phyloP scores from a whole-genome alignment of 2,888 invertebrate genomes.

The Beris morrisii region DNA sequence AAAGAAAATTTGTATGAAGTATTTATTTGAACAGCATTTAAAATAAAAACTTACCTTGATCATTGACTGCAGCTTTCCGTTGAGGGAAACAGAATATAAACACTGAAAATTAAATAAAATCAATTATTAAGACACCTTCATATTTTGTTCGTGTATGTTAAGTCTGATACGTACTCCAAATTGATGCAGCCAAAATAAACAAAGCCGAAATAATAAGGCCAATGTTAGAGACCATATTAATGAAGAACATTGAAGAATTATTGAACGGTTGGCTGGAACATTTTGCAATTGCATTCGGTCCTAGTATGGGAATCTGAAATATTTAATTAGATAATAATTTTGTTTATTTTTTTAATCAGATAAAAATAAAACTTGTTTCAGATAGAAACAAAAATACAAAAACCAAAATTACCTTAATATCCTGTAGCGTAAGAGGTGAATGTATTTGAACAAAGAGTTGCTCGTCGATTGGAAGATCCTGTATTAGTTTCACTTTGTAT shows the following conservation, averaged over 20 bases:
- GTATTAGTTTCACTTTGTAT: conserved; percentile 50
- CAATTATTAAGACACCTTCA: conserved; percentile 28
- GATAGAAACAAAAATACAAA: not conserved
- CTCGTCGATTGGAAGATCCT: conserved; percentile 48
- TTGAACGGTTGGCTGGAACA: conserved; percentile 47
- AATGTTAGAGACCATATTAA: conserved; percentile 50
- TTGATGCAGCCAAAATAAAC: conserved; percentile 46
- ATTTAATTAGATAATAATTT: not conserved
- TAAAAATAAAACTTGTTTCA: not conserved
- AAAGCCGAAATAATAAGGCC: conserved; percentile 49
- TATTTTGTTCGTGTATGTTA: not conserved
- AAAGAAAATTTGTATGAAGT: too few relatives aligned
- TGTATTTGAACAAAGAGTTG: conserved; percentile 50
- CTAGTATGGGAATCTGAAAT: conserved; percentile 49
- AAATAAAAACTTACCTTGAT: conserved; percentile 20
- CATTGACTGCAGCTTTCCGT: conserved; percentile 40
- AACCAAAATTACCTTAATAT: conserved; percentile 47
- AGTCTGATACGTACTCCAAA: conserved; percentile 45
- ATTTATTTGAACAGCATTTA: too few relatives aligned
- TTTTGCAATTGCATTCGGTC: conserved; percentile 45
- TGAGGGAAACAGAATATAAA: conserved; percentile 49
- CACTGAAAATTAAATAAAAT: conserved; percentile 45
- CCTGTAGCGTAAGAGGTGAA: conserved; percentile 54
- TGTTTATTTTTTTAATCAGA: not conserved
- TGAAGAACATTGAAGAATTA: conserved; percentile 45